Conservation (phyloP, 2,888 invertebrate species). For the Rhingia campestris region DNA sequence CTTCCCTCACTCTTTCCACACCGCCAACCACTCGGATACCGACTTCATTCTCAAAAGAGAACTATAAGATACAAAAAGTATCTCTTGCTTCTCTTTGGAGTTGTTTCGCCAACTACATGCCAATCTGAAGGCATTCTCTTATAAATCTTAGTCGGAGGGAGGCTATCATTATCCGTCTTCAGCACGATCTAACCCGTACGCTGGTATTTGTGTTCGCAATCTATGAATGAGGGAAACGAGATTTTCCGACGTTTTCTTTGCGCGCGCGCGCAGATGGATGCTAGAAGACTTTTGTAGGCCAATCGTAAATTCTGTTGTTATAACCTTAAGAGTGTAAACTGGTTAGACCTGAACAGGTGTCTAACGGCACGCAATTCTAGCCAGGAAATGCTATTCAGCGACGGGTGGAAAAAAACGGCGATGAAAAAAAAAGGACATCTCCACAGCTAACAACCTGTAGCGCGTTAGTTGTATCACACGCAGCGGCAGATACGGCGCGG, state of each 20-base stretch:
- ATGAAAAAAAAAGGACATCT: conserved; percentile 40
- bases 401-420: not conserved
- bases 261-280: conserved; percentile 45
- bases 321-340: conserved; percentile 64
- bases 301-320: conserved; percentile 69
- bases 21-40: conserved; percentile 9
- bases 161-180: conserved; percentile 32
- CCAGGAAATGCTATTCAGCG: conserved; percentile 53
- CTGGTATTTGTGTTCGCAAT: conserved; percentile 32
- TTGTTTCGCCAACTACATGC: conserved; percentile 1
- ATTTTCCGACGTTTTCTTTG: conserved; percentile 20
- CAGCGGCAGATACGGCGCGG: conserved; percentile 4
- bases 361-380: conserved; percentile 69
- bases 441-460: conserved; percentile 45
- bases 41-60: conserved; percentile 54
- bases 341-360: conserved; percentile 72
- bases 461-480: conserved; percentile 37
- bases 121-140: conserved; percentile 38
- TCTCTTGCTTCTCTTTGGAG: conserved; percentile 40
- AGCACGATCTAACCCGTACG: conserved; percentile 1
- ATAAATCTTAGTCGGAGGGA: conserved; percentile 47
- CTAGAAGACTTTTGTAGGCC: conserved; percentile 71
- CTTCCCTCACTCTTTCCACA: conserved; percentile 34
- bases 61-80: not conserved
- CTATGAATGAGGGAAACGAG: conserved; percentile 70